Evolutionary conservation across 2,113 vertebrate species (phyloP).

Genomic region (Anhinga anhinga): DNA sequence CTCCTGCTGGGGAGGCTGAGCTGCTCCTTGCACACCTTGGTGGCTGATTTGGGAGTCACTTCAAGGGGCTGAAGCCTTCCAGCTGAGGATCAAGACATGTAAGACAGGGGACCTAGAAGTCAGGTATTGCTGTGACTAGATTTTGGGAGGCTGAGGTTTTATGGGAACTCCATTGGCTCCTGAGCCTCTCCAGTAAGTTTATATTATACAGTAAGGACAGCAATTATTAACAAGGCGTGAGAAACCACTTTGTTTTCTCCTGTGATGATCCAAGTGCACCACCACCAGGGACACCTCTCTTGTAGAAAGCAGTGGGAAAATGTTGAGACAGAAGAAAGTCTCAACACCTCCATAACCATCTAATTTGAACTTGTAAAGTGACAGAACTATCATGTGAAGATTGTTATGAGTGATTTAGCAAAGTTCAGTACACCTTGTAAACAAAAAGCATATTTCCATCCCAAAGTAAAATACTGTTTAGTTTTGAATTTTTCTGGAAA

Average conservation of each 20-base stretch:
- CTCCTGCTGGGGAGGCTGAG: background rate
- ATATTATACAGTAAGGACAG: background rate
- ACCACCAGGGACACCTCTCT: background rate
- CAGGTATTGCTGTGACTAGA: background rate
- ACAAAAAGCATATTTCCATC: background rate
- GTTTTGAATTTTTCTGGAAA: background rate
- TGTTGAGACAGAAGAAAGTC: background rate
- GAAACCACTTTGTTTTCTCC: background rate
- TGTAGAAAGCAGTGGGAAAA: background rate
- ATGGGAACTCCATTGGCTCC: background rate
- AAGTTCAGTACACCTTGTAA: background rate
- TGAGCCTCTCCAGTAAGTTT: background rate
- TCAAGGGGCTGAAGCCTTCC: background rate
- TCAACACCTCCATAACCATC: background rate
- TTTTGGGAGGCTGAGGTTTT: background rate
- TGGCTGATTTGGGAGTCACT: background rate
- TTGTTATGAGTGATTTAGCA: background rate
- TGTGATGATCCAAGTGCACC: background rate
- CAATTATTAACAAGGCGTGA: background rate
- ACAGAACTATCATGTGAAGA: background rate
- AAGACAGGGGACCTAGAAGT: background rate
- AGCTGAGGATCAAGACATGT: background rate
- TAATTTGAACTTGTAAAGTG: background rate
- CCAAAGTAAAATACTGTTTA: background rate
- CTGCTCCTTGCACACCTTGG: background rate